Evolutionary conservation across 2,888 invertebrate genomes (phyloP).

Genomic region (Philopedon plagiatum): DNA sequence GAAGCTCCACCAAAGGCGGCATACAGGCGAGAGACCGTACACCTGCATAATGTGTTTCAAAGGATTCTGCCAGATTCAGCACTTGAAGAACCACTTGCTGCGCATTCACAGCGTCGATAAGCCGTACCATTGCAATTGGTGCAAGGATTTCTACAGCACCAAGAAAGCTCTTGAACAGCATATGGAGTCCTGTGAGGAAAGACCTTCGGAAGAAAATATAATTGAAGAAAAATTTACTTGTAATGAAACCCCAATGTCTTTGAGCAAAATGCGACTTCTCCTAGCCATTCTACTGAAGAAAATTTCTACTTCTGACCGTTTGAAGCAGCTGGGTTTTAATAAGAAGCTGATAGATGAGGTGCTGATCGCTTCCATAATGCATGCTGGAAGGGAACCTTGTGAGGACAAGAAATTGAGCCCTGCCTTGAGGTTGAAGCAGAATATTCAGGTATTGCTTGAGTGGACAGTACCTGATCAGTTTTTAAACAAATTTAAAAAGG

Average conservation of each 20-base stretch:
- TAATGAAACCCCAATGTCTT: constrained; percentile 73
- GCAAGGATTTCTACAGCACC: constrained; percentile 82
- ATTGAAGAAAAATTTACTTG: constrained; percentile 60
- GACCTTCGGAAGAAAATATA: constrained; percentile 49
- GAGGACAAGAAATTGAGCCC: constrained; percentile 73
- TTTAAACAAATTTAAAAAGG: constrained; percentile 82
- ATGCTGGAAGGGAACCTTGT: constrained; percentile 80
- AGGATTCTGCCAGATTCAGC: constrained; percentile 86
- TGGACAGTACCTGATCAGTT: constrained; percentile 86
- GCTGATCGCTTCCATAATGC: constrained; percentile 81
- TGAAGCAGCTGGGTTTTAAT: constrained; percentile 83
- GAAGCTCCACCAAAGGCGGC: constrained; percentile 85
- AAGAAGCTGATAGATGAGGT: constrained; percentile 86
- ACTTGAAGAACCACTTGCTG: constrained; percentile 90
- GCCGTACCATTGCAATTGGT: constrained; percentile 83
- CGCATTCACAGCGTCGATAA: constrained; percentile 86
- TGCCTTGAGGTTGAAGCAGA: constrained; percentile 78
- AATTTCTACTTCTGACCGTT: constrained; percentile 84
- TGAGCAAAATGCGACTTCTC: constrained; percentile 84
- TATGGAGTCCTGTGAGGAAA: constrained; percentile 65
- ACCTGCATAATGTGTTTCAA: constrained; percentile 79
- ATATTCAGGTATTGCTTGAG: constrained; percentile 83
- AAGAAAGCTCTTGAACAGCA: constrained; percentile 82
- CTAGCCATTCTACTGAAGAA: constrained; percentile 86
- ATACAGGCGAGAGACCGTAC: constrained; percentile 91